phyloP scores from a whole-genome alignment of 64 coral and sea anemone genomes.

The Stichodactyla helianthus region DNA sequence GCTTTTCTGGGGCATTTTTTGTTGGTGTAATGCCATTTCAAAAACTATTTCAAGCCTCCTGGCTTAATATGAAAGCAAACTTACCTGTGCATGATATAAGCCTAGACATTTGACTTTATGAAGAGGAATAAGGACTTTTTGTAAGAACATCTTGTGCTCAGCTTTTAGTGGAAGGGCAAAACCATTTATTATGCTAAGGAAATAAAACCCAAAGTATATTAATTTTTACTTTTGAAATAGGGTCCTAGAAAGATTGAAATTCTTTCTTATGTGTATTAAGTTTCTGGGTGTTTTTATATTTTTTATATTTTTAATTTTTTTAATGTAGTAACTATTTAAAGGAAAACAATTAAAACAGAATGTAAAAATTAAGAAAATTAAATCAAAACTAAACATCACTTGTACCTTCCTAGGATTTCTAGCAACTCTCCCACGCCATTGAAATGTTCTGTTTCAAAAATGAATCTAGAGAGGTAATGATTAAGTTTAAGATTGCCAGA shows the following conservation, averaged over 20 bases:
- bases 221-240: background rate
- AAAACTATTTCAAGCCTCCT: too few relatives aligned
- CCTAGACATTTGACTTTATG: slow-evolving; percentile 97
- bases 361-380: background rate
- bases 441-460: slow-evolving; percentile 98
- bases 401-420: slow-evolving; percentile 99
- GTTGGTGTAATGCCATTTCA: too few relatives aligned
- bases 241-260: too few relatives aligned
- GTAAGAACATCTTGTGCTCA: slow-evolving; percentile 98
- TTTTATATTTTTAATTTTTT: too few relatives aligned
- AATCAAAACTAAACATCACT: background rate
- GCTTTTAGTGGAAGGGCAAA: slow-evolving; percentile 97
- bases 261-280: too few relatives aligned
- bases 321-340: too few relatives aligned
- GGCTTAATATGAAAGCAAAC: background rate
- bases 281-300: too few relatives aligned
- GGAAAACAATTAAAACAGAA: too few relatives aligned
- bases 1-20: too few relatives aligned
- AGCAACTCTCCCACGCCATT: slow-evolving; percentile 98
- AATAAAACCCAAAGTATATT: background rate
- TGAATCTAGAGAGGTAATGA: slow-evolving; percentile 49
- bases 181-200: slow-evolving; percentile 94
- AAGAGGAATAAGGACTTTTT: slow-evolving; percentile 95
- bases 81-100: slow-evolving; percentile 96
- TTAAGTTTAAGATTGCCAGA: background rate